Evolutionary conservation across 2,113 vertebrate species (phyloP), one percentile per base, ranked within the genome.

Genomic region (Anas platyrhynchos): DNA sequence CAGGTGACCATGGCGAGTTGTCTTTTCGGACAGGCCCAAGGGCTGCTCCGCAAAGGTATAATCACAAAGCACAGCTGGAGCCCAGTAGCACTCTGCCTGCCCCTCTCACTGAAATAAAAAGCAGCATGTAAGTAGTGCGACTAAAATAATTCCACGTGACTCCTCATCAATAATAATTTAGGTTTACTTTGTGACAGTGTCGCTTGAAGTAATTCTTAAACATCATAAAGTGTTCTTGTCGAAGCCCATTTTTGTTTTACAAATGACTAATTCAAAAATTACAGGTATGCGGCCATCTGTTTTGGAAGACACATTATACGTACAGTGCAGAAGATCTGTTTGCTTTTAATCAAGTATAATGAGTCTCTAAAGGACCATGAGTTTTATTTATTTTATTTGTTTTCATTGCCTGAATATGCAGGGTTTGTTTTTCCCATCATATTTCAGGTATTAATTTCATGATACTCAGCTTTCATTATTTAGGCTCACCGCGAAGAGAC

Each of bases 101-200:
- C 16, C 83, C 27, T 85, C 78, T 92, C 63, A 61, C 72, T 23
- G 88, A 94, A 96, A 80, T 69, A 48, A 95, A 89, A 91, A 96
- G 20, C 81, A 92, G 68, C 27, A 13, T 65, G 98, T 98, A 89
- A 97, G 97, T 97, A 90, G 44, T 62, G 87, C 66, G 55, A 34
- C 38, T 89, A 8, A 88, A 81, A 41, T 69, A 87, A 80, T 18
- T 36, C 56, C 32, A 44, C 21, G 4, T 56, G 71, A 38, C 36
- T 7, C 0, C 1, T 85, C 61, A 81, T 36, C 17, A 36, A 1
- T 66, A 83, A 20, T 21, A 69, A 3, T 52, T 94, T 73, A 20
- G 18, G 73, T 80, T 88, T 55, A 32, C 55, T 50, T 80, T 0
- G 1, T 83, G 69, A 17, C 48, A 56, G 14, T n/a, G 36, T 94